A percentile compares a stretch with the other conserved stretches of the same genome.
Evolutionary conservation across 2,797 vertebrate genomes (phyloP).

Genomic region (Cryptoblepharus egeriae): DNA sequence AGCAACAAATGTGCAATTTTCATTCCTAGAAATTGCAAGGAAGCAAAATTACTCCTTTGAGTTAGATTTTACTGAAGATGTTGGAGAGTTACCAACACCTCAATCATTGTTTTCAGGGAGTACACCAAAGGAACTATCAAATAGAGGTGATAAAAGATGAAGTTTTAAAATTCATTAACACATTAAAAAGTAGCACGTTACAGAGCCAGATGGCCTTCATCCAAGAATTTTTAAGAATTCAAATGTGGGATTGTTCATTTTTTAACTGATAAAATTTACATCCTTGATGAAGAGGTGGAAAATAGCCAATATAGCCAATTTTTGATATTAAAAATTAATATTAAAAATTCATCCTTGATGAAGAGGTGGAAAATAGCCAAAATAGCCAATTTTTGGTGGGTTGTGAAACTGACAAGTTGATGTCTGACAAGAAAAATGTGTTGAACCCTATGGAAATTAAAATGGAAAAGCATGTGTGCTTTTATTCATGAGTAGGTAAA

Average conservation of each 20-base stretch:
- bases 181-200: neutral
- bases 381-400: neutral
- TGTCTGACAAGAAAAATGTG: no score
- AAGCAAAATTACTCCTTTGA: neutral
- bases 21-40: neutral
- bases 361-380: neutral
- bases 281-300: neutral
- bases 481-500: no score
- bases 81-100: neutral
- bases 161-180: slow-evolving; percentile 2
- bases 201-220: neutral
- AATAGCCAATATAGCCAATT: neutral
- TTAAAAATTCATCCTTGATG: neutral
- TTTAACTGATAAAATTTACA: neutral
- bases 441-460: no score
- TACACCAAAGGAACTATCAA: neutral
- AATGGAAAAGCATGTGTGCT: no score
- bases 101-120: neutral
- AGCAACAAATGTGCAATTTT: neutral
- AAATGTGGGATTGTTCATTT: neutral
- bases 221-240: neutral
- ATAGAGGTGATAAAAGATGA: neutral
- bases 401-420: no score
- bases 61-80: neutral
- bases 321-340: no score